phyloP scores from a whole-genome alignment of 2,797 vertebrate genomes.

The Austrolebias charrua region DNA sequence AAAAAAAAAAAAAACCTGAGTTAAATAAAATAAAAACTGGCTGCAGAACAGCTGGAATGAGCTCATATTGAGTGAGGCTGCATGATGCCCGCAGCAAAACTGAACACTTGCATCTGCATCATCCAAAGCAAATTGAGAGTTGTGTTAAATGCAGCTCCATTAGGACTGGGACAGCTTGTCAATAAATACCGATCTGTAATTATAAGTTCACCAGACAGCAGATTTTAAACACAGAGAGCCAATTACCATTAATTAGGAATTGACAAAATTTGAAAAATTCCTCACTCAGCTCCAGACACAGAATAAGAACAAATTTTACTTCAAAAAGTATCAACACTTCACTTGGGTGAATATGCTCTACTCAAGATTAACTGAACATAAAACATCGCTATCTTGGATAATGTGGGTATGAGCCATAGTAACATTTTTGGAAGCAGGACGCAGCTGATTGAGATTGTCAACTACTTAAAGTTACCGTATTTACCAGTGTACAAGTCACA shows the following conservation, averaged over 20 bases:
- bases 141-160: neutral
- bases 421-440: neutral
- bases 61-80: neutral
- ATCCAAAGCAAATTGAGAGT: slow-evolving; percentile 2
- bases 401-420: neutral
- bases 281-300: neutral
- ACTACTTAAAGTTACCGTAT: too few relatives aligned
- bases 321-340: neutral
- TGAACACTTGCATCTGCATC: neutral
- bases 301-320: neutral
- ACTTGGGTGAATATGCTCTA: too few relatives aligned
- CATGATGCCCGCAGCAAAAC: neutral
- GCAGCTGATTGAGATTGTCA: neutral
- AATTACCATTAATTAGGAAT: neutral
- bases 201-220: neutral
- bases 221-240: neutral
- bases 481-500: too few relatives aligned
- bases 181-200: neutral
- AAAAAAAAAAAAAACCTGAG: neutral
- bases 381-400: neutral
- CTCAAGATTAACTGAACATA: neutral
- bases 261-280: neutral
- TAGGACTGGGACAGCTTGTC: neutral
- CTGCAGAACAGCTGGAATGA: neutral
- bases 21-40: too few relatives aligned